Conservation (phyloP, 2,888 invertebrate species). For the Xylophagus ater region DNA sequence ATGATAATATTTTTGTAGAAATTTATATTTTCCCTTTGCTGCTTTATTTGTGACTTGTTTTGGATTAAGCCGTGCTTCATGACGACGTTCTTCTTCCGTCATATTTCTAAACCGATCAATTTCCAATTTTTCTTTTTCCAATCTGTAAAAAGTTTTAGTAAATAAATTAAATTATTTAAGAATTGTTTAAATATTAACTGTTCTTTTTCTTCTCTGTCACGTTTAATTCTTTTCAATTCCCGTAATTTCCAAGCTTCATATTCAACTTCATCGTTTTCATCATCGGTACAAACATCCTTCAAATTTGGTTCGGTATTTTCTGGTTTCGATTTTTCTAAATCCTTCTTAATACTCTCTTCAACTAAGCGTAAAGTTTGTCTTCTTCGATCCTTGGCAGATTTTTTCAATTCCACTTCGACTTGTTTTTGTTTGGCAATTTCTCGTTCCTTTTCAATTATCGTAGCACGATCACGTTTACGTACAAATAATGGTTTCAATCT, state of each 20-base stretch:
- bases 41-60: constrained; percentile 89
- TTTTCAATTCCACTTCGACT: constrained; percentile 69
- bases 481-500: constrained; percentile 92
- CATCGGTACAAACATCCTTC: constrained; percentile 82
- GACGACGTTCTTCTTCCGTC: constrained; percentile 91
- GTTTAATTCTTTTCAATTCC: constrained; percentile 90
- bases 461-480: constrained; percentile 83
- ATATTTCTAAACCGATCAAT: constrained; percentile 83
- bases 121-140: constrained; percentile 78
- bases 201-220: constrained; percentile 92
- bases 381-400: constrained; percentile 78
- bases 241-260: constrained; percentile 97
- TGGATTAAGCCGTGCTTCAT: constrained; percentile 82
- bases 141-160: constrained; percentile 47
- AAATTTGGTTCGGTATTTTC: constrained; percentile 66
- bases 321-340: constrained; percentile 52
- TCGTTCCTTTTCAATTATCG: constrained; percentile 87
- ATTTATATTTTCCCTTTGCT: constrained; percentile 96
- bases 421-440: constrained; percentile 77
- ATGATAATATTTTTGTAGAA: constrained; percentile 98
- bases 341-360: constrained; percentile 79
- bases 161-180: no score
- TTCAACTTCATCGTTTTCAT: constrained; percentile 91
- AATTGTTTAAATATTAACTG: constrained; percentile 51
- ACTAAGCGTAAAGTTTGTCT: constrained; percentile 81